Percentiles rank a stretch among this genome's conserved stretches.
phyloP scores from a whole-genome alignment of 2,888 invertebrate species.

The Apamea sordens region DNA sequence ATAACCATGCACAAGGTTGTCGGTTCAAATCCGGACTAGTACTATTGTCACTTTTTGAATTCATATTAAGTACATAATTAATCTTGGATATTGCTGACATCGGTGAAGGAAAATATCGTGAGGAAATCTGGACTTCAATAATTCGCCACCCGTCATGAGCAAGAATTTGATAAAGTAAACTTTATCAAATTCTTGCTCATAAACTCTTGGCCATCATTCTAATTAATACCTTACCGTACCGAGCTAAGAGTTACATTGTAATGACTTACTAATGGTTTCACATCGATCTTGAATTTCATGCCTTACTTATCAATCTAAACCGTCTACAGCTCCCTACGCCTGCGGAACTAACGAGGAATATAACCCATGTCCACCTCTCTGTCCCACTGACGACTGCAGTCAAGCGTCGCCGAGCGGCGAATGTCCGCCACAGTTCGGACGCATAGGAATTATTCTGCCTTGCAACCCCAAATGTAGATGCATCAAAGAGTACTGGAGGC shows the following conservation, averaged over 20 bases:
- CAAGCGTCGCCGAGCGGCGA: slow-evolving; percentile 68
- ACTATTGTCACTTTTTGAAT: neutral
- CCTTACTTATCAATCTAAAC: neutral
- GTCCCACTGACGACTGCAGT: slow-evolving; percentile 73
- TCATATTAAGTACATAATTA: neutral
- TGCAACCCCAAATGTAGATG: slow-evolving; percentile 75
- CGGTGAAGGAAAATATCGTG: neutral
- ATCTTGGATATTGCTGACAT: neutral
- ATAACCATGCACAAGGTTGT: neutral
- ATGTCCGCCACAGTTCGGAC: slow-evolving; percentile 66
- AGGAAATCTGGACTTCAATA: neutral
- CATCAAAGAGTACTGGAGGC: slow-evolving; percentile 70
- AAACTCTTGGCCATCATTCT: neutral
- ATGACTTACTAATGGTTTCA: neutral
- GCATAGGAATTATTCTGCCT: slow-evolving; percentile 63
- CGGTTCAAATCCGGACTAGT: neutral
- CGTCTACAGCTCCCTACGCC: slow-evolving; percentile 70
- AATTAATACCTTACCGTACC: neutral
- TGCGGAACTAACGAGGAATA: slow-evolving; percentile 72
- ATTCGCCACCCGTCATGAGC: neutral
- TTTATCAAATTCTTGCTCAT: no score
- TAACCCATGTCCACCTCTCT: slow-evolving; percentile 71
- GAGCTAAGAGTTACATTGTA: neutral
- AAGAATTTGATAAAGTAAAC: neutral
- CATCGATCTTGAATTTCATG: neutral